Evolutionary conservation across 2,113 vertebrate genomes (phyloP).

Genomic region (Axis porcinus): DNA sequence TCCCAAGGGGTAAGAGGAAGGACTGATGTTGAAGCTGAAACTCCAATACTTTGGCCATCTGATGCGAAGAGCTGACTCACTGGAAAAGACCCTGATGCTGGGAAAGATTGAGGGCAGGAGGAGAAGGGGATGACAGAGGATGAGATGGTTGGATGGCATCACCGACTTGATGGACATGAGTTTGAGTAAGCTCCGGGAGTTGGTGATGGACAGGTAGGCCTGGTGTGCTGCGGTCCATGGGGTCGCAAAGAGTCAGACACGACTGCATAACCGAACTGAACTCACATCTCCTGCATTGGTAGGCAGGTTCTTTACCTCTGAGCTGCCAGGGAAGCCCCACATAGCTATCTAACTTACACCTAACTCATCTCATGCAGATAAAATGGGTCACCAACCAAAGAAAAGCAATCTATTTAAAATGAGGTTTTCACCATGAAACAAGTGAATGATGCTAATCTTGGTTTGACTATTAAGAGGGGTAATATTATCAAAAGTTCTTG

Average conservation of each 20-base stretch:
- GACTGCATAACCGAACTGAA: neutral
- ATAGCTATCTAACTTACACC: neutral
- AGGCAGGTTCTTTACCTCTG: neutral
- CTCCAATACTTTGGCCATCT: neutral
- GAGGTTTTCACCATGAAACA: neutral
- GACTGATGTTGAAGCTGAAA: neutral
- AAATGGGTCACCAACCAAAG: neutral
- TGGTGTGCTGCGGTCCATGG: neutral
- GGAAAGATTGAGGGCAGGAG: neutral
- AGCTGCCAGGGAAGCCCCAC: neutral
- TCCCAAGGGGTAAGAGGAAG: neutral
- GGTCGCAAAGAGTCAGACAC: neutral
- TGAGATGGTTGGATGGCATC: neutral
- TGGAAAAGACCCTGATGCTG: neutral
- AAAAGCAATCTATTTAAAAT: neutral
- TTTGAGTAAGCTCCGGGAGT: neutral
- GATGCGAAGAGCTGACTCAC: accelerated
- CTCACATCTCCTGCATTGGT: neutral
- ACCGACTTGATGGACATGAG: neutral
- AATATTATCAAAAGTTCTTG: neutral
- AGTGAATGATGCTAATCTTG: neutral
- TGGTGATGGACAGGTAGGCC: neutral
- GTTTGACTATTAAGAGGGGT: neutral
- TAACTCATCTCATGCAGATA: neutral
- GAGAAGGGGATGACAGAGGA: neutral